A percentile compares a stretch with the other conserved stretches of the same genome.
phyloP scores from a whole-genome alignment of 2,888 invertebrate genomes.

The Machimus rusticus region DNA sequence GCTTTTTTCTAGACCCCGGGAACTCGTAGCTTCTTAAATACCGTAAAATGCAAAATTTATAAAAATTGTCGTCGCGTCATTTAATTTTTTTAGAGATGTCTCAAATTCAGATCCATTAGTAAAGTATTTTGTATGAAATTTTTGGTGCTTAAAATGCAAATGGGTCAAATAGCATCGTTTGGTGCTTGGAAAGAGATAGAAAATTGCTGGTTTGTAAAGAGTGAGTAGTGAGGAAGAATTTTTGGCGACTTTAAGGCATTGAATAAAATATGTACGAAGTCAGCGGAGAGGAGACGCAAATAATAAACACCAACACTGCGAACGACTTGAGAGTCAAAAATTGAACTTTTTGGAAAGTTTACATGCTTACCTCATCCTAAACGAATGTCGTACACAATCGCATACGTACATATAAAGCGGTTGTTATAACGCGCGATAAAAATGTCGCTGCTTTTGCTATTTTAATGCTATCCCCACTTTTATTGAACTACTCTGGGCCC shows the following conservation, averaged over 20 bases:
- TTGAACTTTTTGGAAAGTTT: conserved; percentile 28
- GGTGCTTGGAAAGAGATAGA: background rate
- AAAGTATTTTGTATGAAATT: conserved; percentile 12
- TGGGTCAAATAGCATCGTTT: background rate
- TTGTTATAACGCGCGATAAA: background rate
- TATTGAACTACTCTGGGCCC: background rate
- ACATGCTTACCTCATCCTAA: background rate
- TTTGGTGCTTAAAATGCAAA: conserved; percentile 29
- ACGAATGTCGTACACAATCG: background rate
- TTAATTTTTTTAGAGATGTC: background rate
- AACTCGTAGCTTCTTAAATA: background rate
- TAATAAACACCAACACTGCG: conserved; percentile 11
- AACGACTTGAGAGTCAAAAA: background rate
- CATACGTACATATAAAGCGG: background rate
- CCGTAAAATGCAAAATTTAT: conserved; percentile 33
- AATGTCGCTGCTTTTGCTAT: conserved; percentile 17
- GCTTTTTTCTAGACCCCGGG: background rate
- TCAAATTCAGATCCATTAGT: conserved; percentile 7
- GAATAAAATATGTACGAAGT: background rate
- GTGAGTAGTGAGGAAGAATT: background rate
- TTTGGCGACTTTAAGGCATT: background rate
- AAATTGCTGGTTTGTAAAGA: background rate
- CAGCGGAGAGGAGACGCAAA: background rate
- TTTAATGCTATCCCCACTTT: conserved; percentile 3
- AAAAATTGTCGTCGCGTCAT: conserved; percentile 13